Evolutionary conservation across 2,888 invertebrate genomes (phyloP), one percentile per base, ranked within the genome.

Genomic region (Rhagonycha lutea): DNA sequence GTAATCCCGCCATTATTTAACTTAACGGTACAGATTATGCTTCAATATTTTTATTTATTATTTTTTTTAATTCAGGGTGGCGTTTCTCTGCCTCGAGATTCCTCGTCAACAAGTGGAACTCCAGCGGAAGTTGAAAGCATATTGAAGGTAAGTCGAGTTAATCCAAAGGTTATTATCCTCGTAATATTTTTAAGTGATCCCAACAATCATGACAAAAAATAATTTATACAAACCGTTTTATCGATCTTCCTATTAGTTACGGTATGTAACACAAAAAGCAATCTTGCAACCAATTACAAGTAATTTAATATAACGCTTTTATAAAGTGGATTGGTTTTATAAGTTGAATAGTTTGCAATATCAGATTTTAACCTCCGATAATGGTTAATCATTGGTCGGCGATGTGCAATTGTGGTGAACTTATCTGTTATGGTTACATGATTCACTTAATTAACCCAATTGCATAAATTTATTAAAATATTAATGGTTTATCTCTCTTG

Each of bases 51-150:
- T 32, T 32, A 32, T 32, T 32, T n/a, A 12, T 32, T 47, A n/a
- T 47, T 47, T 47, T 47, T 47, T 47, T n/a, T 47, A n/a, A 47
- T 47, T 47, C 84, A 87, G 80, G 87, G 81, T 74, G 82, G 86
- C 79, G 84, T 87, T 82, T 86, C 86, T 75, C 85, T 85, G 75
- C 88, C 89, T 83, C 90, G 84, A 77, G 85, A 86, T 78, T 78
- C 84, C 73, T 81, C 84, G 75, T 85, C 86, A 76, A 84, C 90
- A 83, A 90, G 89, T 85, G 90, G 91, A 81, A 47, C 47, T n/a
- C 89, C 90, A 80, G 89, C 89, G 68, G 89, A 90, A 82, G 90
- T 92, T 86, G 92, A 93, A 86, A 91, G 90, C 87, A 93, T 93
- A 86, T 89, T 93, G 84, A 92, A 92, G 91, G 93, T 92, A 86